Base-by-base conservation (phyloP, 37 sponge, comb jelly and placozoan genomes). In the Aphrocallistes beatrix region DNA sequence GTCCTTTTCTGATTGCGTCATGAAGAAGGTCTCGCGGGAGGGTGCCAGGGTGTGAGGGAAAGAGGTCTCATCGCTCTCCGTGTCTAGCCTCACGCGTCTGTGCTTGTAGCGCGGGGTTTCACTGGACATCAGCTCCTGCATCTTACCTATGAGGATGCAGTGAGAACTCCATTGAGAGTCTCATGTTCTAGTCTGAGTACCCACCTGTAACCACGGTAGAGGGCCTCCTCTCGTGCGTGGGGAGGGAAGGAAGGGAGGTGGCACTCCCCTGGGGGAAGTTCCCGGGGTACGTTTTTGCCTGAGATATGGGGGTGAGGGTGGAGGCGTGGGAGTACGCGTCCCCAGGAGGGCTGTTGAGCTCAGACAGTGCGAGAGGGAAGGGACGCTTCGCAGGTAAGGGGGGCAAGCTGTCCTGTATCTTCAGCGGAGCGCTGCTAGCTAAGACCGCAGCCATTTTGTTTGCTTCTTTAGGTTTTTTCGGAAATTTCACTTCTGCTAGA, bases 11-110 rank as follows among this genome's bases (percentile, higher is more conserved):
- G 75, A 60, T 13, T 60, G 17, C 28, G 75, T 60, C 75, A 60
- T 60, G 75, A 60, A 60, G 75, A 60, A 60, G 25, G 75, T 60
- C 34, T 60, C 75, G 3, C 75, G 75, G n/a, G 75, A 60, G 34
- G 75, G 75, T 3, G 10, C 75, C 49, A 47, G 17, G 75, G 34
- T 25, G 1, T 13, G 75, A 60, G 25, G 21, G 28, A 32, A 19
- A 6, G 75, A 6, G 8, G 34, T 19, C 17, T 3, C 6, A 60
- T 3, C 1, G 34, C 17, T 60, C 25, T 60, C 75, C 34, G 75
- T 19, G 34, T 60, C 75, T 30, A 60, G 25, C 1, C 28, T 13
- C 6, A 30, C 3, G 3, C 75, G 25, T 30, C 75, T 60, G 49
- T 47, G 49, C 49, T 47, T 47, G 49, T 47, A 47, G 17, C 17